A percentile compares a stretch with the other conserved stretches of the same genome.
phyloP scores from a whole-genome alignment of 2,113 vertebrate genomes.

The Nothocercus nigrocapillus region DNA sequence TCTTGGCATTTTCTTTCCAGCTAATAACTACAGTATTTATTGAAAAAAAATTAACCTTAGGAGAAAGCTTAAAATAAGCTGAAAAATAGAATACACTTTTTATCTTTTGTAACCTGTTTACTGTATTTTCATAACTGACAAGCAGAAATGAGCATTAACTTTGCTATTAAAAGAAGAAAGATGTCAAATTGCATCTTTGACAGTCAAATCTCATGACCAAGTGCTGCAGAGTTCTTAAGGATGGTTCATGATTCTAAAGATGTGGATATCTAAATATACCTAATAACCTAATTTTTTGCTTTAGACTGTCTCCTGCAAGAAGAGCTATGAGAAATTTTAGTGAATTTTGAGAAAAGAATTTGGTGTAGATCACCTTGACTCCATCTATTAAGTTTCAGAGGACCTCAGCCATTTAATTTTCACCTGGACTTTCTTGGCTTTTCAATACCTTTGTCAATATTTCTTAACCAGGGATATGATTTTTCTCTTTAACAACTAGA shows the following conservation, averaged over 20 bases:
- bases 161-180: not conserved
- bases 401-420: not conserved
- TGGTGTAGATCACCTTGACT: not conserved
- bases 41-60: not conserved
- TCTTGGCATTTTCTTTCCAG: not conserved
- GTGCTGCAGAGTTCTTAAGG: not conserved
- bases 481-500: not conserved
- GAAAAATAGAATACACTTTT: not conserved
- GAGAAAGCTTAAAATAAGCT: not conserved
- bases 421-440: not conserved
- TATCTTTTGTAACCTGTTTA: not conserved
- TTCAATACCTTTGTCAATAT: not conserved
- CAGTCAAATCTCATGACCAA: not conserved
- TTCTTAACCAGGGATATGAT: not conserved
- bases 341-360: not conserved
- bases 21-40: not conserved
- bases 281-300: not conserved
- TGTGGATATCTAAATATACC: not conserved
- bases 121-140: not conserved
- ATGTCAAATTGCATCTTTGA: not conserved
- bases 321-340: not conserved
- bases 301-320: not conserved
- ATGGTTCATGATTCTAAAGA: not conserved
- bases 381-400: not conserved
- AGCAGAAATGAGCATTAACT: not conserved